Evolutionary conservation across 2,113 vertebrate species (phyloP), one percentile per base, ranked within the genome.

Genomic region (Indicator indicator): DNA sequence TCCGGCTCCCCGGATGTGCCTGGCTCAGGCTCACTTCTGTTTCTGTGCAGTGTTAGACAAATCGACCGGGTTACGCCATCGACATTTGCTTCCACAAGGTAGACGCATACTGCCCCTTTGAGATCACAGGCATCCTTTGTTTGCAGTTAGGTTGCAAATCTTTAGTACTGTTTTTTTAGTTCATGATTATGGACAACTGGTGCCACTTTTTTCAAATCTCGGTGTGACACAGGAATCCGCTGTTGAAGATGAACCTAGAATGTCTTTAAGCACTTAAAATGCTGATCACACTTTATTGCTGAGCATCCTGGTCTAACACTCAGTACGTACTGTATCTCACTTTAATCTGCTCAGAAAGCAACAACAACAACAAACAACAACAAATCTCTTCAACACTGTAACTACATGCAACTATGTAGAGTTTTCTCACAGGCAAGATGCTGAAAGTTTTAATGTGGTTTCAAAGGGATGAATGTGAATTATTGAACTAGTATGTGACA

Each of bases 301-400:
- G 97, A 97, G 97, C 97, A 97, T 98, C 97, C 97, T 98, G 98
- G 97, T 98, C 97, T 98, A 97, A 98, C 98, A 97, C 98, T 98
- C 97, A 98, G 97, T 93, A 98, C 97, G 98, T 99, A 99, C 99
- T 99, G 99, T 99, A 99, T 98, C 98, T 98, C 98, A 98, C 97
- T 97, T 98, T 97, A 97, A 97, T 97, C 94, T 98, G 96, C 98
- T 96, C 67, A 70, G 94, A 96, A 96, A 97, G 93, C 95, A 96
- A 88, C 65, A 93, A 33, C 68, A 33, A 85, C 65, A 93, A 33
- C 68, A 33, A 68, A 50, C 68, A 17, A 50, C 68, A 17, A 95
- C 48, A 92, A 94, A 97, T 96, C 96, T 97, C 97, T 98, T 94
- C 98, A 98, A 98, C 98, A 98, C 98, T 99, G 99, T 98, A 98